Evolutionary conservation across 2,888 invertebrate genomes (phyloP), one percentile per base, ranked within the genome.

Genomic region (Dermolepida albohirtum): DNA sequence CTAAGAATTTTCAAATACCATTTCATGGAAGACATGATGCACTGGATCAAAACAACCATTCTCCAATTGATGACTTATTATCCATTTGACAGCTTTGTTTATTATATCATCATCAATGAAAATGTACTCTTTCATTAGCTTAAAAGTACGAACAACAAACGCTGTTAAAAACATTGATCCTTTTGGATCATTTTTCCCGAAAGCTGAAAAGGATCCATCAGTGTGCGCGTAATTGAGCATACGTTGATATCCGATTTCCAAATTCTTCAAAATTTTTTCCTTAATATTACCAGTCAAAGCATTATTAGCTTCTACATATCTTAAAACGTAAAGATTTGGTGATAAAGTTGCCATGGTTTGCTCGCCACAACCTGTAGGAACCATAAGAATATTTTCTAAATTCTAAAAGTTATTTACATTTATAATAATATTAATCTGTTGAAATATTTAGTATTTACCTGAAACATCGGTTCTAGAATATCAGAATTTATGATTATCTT

Each of bases 311-410:
- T 81, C 87, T 55, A 92, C 82, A 73, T 90, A 91, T 50, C 85
- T 81, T 44, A 92, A 80, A 0, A 92, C 89, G 68, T 89, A 87
- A 44, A 93, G 84, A 79, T 92, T 93, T 0, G 92, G 91, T 0
- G 91, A 90, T 68, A 93, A 87, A 0, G 89, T 86, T 5, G 92
- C 88, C 91, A 93, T 91, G 79, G 92, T 92, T 84, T 94, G 93
- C 77, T 94, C 93, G 0, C 93, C 93, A 78, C 93, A 94, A 1
- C 93, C 94, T 52, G 89, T 89, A 0, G 93, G 93, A 57, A 92
- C 82, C 10, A 83, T 79, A 1, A 93, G 85, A 8, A 93, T 81
- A 5, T 87, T 85, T 55, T 92, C 90, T 0, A 93, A 84, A 74
- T 91, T 90, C 86, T 88, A 63, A 17, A 71, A 71, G 8, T 29